phyloP scores from a whole-genome alignment of 2,797 vertebrate genomes.

The Rhincodon typus region DNA sequence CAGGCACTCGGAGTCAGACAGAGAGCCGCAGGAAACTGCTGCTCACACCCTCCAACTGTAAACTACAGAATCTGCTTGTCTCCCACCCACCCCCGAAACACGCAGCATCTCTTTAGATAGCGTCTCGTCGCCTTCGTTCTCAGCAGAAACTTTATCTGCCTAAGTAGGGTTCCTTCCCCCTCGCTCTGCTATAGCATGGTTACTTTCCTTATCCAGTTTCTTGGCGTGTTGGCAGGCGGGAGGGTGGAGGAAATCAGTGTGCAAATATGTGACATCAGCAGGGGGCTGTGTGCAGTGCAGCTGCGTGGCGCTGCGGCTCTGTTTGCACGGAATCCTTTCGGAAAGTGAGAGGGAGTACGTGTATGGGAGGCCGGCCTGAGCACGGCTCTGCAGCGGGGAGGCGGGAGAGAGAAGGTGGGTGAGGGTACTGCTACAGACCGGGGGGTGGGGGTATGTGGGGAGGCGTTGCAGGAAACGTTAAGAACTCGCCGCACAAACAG shows the following conservation, averaged over 20 bases:
- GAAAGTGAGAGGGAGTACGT: no score
- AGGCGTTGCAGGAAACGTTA: no score
- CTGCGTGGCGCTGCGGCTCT: constrained; percentile 49
- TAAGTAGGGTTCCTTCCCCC: constrained; percentile 43
- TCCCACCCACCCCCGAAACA: not conserved
- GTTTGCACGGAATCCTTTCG: constrained; percentile 32
- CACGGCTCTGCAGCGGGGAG: no score
- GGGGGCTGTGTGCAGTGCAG: constrained; percentile 45
- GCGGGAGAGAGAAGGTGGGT: no score
- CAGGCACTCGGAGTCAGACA: not conserved
- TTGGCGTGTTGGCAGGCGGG: constrained; percentile 50
- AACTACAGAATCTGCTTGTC: not conserved
- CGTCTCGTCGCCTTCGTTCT: not conserved
- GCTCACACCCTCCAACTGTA: not conserved
- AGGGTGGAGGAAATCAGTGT: constrained; percentile 58
- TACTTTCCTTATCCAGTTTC: constrained; percentile 17
- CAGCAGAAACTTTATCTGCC: constrained; percentile 37
- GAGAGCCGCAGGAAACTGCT: constrained; percentile 7
- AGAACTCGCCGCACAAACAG: no score
- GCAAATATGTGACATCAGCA: constrained; percentile 56
- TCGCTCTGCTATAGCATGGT: constrained; percentile 47
- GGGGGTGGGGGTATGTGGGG: no score
- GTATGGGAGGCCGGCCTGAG: no score
- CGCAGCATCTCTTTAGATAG: constrained; percentile 8
- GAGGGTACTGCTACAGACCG: no score